Conservation (phyloP, 64 coral and sea anemone genomes). For the Cladopsammia gracilis region DNA sequence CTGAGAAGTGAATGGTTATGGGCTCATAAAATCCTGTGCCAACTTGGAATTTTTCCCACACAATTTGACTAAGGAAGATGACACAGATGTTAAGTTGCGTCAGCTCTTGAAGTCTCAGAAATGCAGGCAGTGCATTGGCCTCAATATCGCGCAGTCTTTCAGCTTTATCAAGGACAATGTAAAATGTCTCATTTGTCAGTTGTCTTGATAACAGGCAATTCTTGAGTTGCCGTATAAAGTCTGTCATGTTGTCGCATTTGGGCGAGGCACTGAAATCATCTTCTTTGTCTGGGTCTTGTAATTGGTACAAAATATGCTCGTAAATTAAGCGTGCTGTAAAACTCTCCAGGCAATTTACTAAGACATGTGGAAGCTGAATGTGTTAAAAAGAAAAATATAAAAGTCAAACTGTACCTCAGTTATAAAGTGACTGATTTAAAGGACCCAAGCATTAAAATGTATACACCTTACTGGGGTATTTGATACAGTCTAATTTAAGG, state of each 20-base stretch:
- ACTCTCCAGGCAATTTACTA: slow-evolving; percentile 92
- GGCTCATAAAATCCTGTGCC: slow-evolving; percentile 95
- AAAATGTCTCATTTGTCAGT: slow-evolving; percentile 79
- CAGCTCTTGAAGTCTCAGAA: slow-evolving; percentile 90
- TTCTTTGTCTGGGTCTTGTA: slow-evolving; percentile 59
- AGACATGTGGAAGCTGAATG: slow-evolving; percentile 79
- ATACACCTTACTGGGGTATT: no score
- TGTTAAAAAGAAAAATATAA: neutral
- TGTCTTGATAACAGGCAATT: slow-evolving; percentile 41
- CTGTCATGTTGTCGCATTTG: slow-evolving; percentile 96
- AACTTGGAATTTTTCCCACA: slow-evolving; percentile 92
- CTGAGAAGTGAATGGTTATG: slow-evolving; percentile 71
- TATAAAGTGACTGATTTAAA: neutral
- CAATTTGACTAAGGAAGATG: slow-evolving; percentile 90
- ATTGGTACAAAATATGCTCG: slow-evolving; percentile 79
- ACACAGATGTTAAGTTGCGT: slow-evolving; percentile 87
- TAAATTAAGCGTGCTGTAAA: slow-evolving; percentile 92
- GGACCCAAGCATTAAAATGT: neutral
- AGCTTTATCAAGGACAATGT: slow-evolving; percentile 94
- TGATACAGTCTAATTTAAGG: no score
- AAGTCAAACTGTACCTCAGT: neutral
- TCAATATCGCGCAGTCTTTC: slow-evolving; percentile 95
- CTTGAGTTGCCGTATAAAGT: slow-evolving; percentile 82
- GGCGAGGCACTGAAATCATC: slow-evolving; percentile 27
- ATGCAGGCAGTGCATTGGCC: slow-evolving; percentile 78